Evolutionary conservation across 2,113 vertebrate species (phyloP).

Genomic region (Crypturellus undulatus): DNA sequence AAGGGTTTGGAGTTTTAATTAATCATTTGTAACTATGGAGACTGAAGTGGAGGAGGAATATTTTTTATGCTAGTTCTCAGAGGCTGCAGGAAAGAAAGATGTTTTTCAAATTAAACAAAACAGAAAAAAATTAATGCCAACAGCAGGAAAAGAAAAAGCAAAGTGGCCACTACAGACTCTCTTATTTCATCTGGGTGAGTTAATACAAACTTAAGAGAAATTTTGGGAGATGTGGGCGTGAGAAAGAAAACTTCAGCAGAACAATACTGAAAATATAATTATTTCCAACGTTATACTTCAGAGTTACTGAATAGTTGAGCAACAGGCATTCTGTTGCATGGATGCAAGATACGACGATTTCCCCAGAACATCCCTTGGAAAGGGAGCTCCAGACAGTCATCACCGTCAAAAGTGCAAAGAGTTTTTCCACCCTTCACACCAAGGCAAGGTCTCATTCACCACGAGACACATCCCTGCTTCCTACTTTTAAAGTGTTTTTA

Average conservation of each 20-base stretch:
- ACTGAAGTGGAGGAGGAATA: background rate
- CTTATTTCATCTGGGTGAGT: background rate
- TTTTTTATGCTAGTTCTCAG: background rate
- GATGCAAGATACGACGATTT: background rate
- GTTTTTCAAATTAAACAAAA: background rate
- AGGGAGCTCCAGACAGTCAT: background rate
- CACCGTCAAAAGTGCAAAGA: background rate
- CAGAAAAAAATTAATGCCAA: background rate
- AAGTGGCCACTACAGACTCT: background rate
- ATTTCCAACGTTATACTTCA: background rate
- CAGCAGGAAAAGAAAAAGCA: background rate
- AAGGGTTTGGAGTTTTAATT: background rate
- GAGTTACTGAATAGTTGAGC: background rate
- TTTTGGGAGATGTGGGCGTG: background rate
- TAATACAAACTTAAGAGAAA: slow-evolving; percentile 2
- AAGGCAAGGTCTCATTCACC: background rate
- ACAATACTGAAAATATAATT: background rate
- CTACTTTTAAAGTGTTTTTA: background rate
- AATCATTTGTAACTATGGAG: background rate
- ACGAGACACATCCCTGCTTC: background rate
- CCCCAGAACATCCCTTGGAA: background rate
- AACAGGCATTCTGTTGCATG: background rate
- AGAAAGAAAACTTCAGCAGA: background rate
- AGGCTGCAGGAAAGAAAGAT: background rate
- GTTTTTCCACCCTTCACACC: background rate